Base-by-base conservation (phyloP, 1,140 invertebrate species). In the Nymphalis io region DNA sequence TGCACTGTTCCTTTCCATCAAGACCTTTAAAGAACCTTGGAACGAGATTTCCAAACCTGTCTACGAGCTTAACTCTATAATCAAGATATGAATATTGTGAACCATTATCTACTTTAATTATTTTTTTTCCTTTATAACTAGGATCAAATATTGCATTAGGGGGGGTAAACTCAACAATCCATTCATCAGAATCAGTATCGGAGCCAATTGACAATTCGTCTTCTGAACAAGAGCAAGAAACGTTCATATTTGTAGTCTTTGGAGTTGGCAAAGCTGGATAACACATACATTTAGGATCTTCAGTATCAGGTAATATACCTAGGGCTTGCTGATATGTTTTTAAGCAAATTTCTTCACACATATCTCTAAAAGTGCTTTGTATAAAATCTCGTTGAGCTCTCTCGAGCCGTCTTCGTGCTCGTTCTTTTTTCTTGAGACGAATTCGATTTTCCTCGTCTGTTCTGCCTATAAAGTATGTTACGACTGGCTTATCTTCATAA, bases 301-400 rank as follows among this genome's bases (percentile, higher is more conserved):
- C 89, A 12, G 85, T 61, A 53, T 80, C 75, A 13, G 88, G 85
- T 16, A 90, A 64, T 53, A 89, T 79, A 27, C 86, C 85, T 13
- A 91, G 72, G 0, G 89, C 88, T 78, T 91, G 88, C 73, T 88
- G 87, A 64, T 90, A 91, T 12, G 89, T 89, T 69, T 90, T 91
- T 11, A 89, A 57, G 70, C 89, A 91, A 62, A 91, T 89, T 57
- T 91, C 87, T 42, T 86, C 70, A 60, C 89, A 91, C 79, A 90
- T 82, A 66, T 91, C 81, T 71, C 59, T 83, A 66, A 91, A 91
- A 39, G 88, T 79, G 71, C 82, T 85, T 71, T 91, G 85, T 68
- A 91, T 83, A 64, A 87, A 91, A 51, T 78, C 61, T 2, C 88
- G 81, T 70, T 91, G 84, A 46, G 70, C 79, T 76, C 85, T 81